Evolutionary conservation across 1,140 invertebrate genomes (phyloP), one percentile per base, ranked within the genome.

Genomic region (Leptinotarsa lineolata): DNA sequence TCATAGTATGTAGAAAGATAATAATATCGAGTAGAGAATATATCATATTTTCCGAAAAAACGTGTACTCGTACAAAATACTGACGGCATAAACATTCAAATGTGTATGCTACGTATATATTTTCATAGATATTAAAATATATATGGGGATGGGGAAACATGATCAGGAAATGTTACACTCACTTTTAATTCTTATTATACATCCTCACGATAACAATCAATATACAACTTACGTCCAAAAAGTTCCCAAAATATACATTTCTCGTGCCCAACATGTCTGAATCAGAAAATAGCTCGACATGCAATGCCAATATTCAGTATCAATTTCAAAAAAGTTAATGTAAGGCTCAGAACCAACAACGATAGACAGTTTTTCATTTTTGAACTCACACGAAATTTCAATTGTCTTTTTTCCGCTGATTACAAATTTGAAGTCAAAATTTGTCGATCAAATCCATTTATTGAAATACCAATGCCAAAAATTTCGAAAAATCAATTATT

Each of bases 41-140:
- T 83, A 83, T 81, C 74, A 72, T 76, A 74, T 69, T 80, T 83
- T 82, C 81, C 81, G 75, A 82, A 84, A 39, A 83, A 84, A 84
- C 83, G 82, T 84, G 83, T 83, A 83, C 80, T 84, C 82, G 81
- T 84, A 84, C 78, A 84, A 83, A 83, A 84, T 84, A 83, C 81
- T 81, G 82, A 80, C 71, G 71, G 80, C 79, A 77, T 80, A 80
- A 15, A 63, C 61, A 63, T 63, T 76, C 63, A 77, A 64, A 76
- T 74, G 72, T 76, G 70, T 71, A 77, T 76, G 78, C 80, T 81
- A 82, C 79, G 75, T 80, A 81, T 82, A 83, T 81, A 78, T 77
- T 75, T 75, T 74, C 66, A 76, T 81, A 77, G 74, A 75, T 78
- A 81, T 78, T 80, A 77, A 80, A 79, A 81, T 83, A 80, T 79